Conservation (phyloP, 2,113 vertebrate species). For the Dasyornis broadbenti region DNA sequence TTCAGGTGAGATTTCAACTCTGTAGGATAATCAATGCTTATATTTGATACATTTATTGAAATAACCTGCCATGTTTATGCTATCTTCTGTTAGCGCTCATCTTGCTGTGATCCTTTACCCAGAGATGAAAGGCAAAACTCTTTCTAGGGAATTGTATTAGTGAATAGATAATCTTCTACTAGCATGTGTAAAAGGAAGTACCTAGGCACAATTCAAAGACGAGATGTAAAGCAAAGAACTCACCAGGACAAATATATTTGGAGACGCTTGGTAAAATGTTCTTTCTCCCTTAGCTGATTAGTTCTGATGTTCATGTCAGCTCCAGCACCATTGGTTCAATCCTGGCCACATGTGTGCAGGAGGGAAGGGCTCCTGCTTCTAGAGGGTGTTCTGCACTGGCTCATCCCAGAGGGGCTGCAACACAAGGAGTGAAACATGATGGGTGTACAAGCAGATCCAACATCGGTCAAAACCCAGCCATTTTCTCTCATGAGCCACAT, state of each 20-base stretch:
- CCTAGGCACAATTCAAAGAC: neutral
- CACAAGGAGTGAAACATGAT: neutral
- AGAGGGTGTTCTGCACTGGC: neutral
- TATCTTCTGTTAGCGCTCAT: neutral
- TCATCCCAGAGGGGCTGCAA: neutral
- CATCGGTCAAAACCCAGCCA: neutral
- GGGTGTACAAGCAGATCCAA: accelerated
- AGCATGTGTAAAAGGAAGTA: neutral
- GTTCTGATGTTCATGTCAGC: neutral
- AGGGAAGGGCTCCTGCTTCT: neutral
- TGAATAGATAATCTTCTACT: neutral
- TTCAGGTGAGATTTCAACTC: neutral
- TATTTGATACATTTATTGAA: neutral
- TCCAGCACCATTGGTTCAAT: neutral
- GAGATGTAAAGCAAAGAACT: neutral
- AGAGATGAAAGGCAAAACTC: neutral
- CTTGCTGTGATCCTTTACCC: neutral
- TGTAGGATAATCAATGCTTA: neutral
- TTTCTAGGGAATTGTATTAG: neutral
- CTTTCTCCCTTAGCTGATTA: neutral
- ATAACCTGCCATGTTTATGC: neutral
- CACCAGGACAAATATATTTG: neutral
- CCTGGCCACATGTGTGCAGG: accelerated
- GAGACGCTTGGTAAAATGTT: neutral
- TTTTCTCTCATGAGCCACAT: accelerated